Evolutionary conservation across 2,888 invertebrate genomes (phyloP).

Genomic region (Patella pellucida): DNA sequence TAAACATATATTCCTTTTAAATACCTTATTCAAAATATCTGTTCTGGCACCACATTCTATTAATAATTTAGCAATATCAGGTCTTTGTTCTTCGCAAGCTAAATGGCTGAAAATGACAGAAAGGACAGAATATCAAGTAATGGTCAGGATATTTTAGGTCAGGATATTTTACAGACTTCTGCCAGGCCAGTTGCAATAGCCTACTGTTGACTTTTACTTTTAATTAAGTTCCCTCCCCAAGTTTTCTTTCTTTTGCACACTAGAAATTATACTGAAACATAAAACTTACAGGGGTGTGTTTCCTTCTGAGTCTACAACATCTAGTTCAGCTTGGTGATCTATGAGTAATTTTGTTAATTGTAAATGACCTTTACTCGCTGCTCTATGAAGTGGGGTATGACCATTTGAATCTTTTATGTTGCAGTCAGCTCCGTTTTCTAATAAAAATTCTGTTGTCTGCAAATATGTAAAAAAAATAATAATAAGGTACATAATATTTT

Average conservation of each 20-base stretch:
- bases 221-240: too few species aligned
- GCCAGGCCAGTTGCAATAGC: too few species aligned
- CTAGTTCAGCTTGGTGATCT: slow-evolving; percentile 73
- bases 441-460: slow-evolving; percentile 79
- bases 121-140: neutral
- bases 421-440: slow-evolving; percentile 79
- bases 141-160: too few species aligned
- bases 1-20: neutral
- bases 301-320: slow-evolving; percentile 80
- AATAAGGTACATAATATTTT: too few species aligned
- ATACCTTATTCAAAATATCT: slow-evolving; percentile 61
- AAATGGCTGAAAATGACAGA: slow-evolving; percentile 71
- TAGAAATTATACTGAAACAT: neutral
- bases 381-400: slow-evolving; percentile 80
- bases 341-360: slow-evolving; percentile 80
- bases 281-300: slow-evolving; percentile 81
- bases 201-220: too few species aligned
- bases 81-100: slow-evolving; percentile 66
- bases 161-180: too few species aligned
- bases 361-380: slow-evolving; percentile 82
- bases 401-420: slow-evolving; percentile 74
- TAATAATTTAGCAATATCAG: slow-evolving; percentile 58
- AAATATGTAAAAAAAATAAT: slow-evolving; percentile 5
- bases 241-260: too few species aligned
- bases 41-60: slow-evolving; percentile 61